Conservation (phyloP, 2,797 vertebrate genomes). For the Poliocrania exsul region DNA sequence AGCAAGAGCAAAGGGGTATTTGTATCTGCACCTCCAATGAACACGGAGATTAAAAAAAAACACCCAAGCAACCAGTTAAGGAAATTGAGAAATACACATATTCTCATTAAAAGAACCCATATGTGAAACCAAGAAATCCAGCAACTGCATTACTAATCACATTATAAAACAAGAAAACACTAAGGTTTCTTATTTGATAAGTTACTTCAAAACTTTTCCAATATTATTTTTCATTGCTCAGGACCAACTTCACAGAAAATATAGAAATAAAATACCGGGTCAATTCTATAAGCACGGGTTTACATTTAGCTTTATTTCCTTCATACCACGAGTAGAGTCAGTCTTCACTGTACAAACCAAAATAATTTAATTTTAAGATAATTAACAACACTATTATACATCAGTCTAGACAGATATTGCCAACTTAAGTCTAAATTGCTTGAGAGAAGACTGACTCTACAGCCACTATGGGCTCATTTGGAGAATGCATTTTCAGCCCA, state of each 20-base stretch:
- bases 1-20: not conserved
- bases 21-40: fast-evolving
- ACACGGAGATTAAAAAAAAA: not conserved
- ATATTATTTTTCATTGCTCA: not conserved
- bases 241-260: not conserved
- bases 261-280: not conserved
- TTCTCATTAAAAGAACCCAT: not conserved
- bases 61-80: not conserved
- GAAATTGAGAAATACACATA: not conserved
- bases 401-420: not conserved
- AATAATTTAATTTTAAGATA: not conserved
- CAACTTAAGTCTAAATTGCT: not conserved
- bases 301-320: not conserved
- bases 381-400: not conserved
- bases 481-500: not conserved
- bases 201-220: not conserved
- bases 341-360: not conserved
- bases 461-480: not conserved
- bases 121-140: not conserved
- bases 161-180: not conserved
- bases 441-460: not conserved
- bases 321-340: not conserved
- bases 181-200: not conserved
- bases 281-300: not conserved
- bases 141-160: not conserved